These are phyloP conservation scores for Azorinus chamasolen DNA, from an alignment of 2,888 invertebrate species.

Conservation along the genomic window DNA sequence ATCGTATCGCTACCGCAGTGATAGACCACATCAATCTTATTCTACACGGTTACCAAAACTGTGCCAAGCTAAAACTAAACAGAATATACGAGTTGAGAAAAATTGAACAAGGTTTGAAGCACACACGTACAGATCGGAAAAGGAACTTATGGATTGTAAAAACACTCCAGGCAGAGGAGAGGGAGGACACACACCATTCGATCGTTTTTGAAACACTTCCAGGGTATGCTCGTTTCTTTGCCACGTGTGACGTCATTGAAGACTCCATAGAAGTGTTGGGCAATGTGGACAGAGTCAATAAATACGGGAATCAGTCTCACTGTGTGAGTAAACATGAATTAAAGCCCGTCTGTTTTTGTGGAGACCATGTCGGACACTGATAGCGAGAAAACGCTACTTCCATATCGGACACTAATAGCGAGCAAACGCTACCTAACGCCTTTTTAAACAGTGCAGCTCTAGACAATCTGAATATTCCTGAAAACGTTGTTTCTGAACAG, in stretches of 20 bases:
- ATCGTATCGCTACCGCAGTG: slow-evolving; percentile 65
- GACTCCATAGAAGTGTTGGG: slow-evolving; percentile 21
- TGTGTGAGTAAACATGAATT: slow-evolving; percentile 47
- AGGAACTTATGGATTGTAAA: slow-evolving; percentile 88
- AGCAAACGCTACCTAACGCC: no score
- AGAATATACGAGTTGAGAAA: slow-evolving; percentile 23
- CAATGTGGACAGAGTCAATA: slow-evolving; percentile 46
- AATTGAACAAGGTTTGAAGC: slow-evolving; percentile 26
- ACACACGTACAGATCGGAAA: slow-evolving; percentile 18
- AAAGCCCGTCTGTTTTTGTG: slow-evolving; percentile 60
- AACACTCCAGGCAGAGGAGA: slow-evolving; percentile 88
- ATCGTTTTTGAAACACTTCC: slow-evolving; percentile 55
- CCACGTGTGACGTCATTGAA: slow-evolving; percentile 30
- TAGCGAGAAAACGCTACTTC: no score
- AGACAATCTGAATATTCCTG: no score
- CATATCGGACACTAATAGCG: no score
- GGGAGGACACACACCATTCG: slow-evolving; percentile 31
- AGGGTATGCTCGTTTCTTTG: slow-evolving; percentile 58
- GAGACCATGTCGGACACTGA: neutral
- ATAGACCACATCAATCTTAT: slow-evolving; percentile 58
- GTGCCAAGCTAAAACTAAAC: slow-evolving; percentile 88
- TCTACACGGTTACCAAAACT: slow-evolving; percentile 87
- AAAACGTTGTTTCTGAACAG: no score
- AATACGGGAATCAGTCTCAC: slow-evolving; percentile 61
- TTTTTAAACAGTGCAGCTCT: no score